Evolutionary conservation across 2,113 vertebrate species (phyloP), one percentile per base, ranked within the genome.

Genomic region (Pachyramphus minor): DNA sequence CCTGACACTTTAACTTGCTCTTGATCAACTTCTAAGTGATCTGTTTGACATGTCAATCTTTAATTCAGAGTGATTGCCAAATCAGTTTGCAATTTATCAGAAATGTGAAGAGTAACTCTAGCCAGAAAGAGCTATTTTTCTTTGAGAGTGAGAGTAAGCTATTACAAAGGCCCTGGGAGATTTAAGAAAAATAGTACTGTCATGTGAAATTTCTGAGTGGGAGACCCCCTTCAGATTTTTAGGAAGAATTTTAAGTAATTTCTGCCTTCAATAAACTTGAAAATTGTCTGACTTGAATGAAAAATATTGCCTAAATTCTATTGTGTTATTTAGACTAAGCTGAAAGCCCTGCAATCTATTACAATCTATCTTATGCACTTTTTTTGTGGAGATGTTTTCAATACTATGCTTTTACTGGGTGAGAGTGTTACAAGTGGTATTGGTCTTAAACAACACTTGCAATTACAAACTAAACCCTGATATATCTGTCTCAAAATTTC

Each of bases 1-100:
- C 60, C 52, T 94, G 86, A 93, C 85, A 79, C 45, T 96, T 95
- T 69, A 93, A 90, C 90, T 96, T 95, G 56, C 60, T 95, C 75
- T 95, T 96, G 83, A 97, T 95, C 73, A 92, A 62, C 92, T 95
- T 96, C 83, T 93, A 97, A 95, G 89, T 91, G 49, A 95, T 95
- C 82, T 89, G 60, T 93, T 95, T 96, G 96, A 96, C 96, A 87
- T 87, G 79, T 93, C 69, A 93, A 93, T 84, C 63, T 93, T 95
- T 92, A 97, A 94, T 91, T 47, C 74, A 93, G 55, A 94, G 58
- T 85, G 90, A 94, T 90, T 97, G 85, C 67, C 83, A 95, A 90
- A 82, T 74, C 44, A 49, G 67, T 67, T 75, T 85, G 64, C 45
- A 94, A 85, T 93, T 95, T 96, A 94, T 97, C 94, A 95, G 64